Base-by-base conservation (phyloP, 1,140 invertebrate genomes). In the Tachypleus tridentatus region DNA sequence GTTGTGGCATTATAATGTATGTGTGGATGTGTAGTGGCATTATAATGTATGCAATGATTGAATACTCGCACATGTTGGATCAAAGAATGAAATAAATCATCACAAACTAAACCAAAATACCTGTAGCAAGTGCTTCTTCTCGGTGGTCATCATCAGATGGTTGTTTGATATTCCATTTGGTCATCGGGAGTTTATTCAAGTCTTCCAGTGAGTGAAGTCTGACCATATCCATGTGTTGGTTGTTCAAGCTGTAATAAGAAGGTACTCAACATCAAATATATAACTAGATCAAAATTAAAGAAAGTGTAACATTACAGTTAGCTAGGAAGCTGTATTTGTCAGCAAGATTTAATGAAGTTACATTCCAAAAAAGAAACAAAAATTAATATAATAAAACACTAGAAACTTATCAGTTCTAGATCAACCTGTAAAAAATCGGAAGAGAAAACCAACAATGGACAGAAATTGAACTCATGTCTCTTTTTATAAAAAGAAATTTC, bases 161-260 rank as follows among this genome's bases (percentile, higher is more conserved):
- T 48, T 70, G 69, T 57, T 68, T 70, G 8, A 70, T 68, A 49
- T 66, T 66, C 69, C 69, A 70, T 0, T 53, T 57, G 51, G 67
- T 67, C 3, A 59, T 3, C 29, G 66, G 66, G 1, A 70, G 47
- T 53, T 54, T 62, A 50, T 68, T 49, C 68, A n/a, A 68, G 9
- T 67, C 72, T 53, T 64, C 51, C 48, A 72, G 61, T 5, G 62
- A 70, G 62, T 64, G 51, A 8, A 72, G 8, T 53, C 67, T 68
- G 5, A 68, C 56, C 63, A 73, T 65, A 51, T 64, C 65, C 68
- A 69, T 69, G 7, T 8, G 4, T n/a, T 50, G 61, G 62, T 57
- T 64, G 59, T 67, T 64, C 8, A 60, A 54, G 49, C 66, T 67
- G 49, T 52, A 64, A 61, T 29, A 29, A 29, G 2, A 29, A 29